Evolutionary conservation across 1,140 invertebrate species (phyloP), one percentile per base, ranked within the genome.

Genomic region (Drosophila sp.): DNA sequence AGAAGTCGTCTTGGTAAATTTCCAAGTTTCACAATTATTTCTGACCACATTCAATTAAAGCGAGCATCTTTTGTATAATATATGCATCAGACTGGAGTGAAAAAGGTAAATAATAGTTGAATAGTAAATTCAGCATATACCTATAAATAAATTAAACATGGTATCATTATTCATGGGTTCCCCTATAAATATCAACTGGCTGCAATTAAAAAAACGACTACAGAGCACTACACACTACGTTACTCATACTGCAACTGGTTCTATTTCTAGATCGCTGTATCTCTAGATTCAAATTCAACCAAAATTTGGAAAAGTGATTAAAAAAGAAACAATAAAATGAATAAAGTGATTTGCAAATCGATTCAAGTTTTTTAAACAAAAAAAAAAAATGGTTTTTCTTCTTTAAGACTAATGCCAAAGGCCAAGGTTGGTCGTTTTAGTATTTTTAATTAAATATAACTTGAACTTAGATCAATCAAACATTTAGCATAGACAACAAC

Each of bases 381-480:
- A 44, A 47, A n/a, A n/a, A n/a, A n/a, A n/a, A n/a, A n/a, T n/a
- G n/a, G n/a, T n/a, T n/a, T 25, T 47, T 47, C 2, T 23, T 47
- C 17, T 47, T 8, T 1, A 2, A 47, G 35, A 38, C 8, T 38
- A 38, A 40, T 29, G 35, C 11, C 60, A 47, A 62, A 33, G 41
- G 7, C 10, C 25, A 30, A 17, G 11, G 29, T 17, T 29, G 17
- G 17, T 33, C 4, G 7, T 11, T 38, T 57, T 6, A 40, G 17
- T 47, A 50, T 47, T 47, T 62, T 50, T 62, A 47, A 50, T 62
- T 47, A 62, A 62, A 62, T 44, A 32, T 29, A 62, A 62, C 40
- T 62, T 62, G 17, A 62, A 62, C 60, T 62, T 33, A 23, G 40
- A 77, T 70, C 62, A 73, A 74, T 77, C 70, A 70, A 66, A 70